Percentiles rank a stretch among this genome's conserved stretches.
Conservation (phyloP, 1,140 invertebrate genomes). For the Aplysia californica region DNA sequence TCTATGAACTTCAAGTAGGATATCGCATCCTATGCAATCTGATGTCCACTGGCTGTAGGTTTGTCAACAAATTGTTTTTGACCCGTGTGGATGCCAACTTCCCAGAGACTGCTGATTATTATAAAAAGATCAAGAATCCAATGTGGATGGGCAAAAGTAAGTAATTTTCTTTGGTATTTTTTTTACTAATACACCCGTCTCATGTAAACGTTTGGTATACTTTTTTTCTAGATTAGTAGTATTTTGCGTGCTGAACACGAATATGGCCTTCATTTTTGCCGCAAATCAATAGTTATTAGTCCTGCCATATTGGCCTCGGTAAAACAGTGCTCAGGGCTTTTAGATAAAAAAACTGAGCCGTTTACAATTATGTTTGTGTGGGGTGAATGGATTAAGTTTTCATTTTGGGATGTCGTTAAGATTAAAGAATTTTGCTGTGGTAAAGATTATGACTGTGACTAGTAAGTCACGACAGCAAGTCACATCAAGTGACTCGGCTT, state of each 20-base stretch:
- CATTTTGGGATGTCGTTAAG: no score
- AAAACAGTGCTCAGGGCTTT: background rate
- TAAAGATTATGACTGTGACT: no score
- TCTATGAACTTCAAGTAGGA: conserved; percentile 56
- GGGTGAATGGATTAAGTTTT: no score
- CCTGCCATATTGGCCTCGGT: background rate
- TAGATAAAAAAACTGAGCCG: no score
- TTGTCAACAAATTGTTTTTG: conserved; percentile 64
- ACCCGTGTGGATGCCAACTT: conserved; percentile 56
- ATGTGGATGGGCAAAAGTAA: conserved; percentile 69
- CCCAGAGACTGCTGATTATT: conserved; percentile 65
- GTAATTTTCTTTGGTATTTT: no score
- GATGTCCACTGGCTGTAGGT: conserved; percentile 63
- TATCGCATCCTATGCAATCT: conserved; percentile 63
- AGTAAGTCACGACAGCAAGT: no score
- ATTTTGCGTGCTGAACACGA: background rate
- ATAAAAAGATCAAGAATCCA: conserved; percentile 65
- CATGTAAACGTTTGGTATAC: background rate
- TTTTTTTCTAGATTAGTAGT: background rate
- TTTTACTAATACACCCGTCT: no score
- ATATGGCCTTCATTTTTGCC: no score
- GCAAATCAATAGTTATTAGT: background rate
- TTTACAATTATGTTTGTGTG: no score
- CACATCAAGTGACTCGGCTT: no score
- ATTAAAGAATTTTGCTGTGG: no score